Evolutionary conservation across 2,113 vertebrate species (phyloP).

Genomic region (Orthonyx spaldingii): DNA sequence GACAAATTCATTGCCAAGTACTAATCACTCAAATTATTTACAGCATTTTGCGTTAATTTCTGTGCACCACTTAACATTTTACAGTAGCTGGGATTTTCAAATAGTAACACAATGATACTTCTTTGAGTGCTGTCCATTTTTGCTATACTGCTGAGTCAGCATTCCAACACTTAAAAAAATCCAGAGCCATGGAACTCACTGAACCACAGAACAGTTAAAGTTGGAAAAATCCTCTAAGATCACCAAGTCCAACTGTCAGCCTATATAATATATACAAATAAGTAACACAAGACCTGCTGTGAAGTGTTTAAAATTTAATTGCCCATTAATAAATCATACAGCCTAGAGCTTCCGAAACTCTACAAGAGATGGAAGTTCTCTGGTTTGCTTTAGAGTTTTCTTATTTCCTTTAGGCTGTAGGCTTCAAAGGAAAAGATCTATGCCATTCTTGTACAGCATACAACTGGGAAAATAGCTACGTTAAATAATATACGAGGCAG

Average conservation of each 20-base stretch:
- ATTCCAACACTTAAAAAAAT: not conserved
- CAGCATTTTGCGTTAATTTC: not conserved
- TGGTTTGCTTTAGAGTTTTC: not conserved
- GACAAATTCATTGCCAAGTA: not conserved
- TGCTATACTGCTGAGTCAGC: not conserved
- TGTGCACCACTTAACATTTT: not conserved
- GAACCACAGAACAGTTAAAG: not conserved
- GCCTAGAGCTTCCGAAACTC: not conserved
- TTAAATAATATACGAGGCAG: not conserved
- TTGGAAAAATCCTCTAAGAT: not conserved
- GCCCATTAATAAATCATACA: not conserved
- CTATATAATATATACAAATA: not conserved
- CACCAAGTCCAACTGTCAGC: not conserved
- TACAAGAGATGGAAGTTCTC: not conserved
- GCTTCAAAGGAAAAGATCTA: not conserved
- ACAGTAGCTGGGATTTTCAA: not conserved
- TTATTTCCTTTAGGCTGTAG: not conserved
- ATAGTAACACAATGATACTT: not conserved
- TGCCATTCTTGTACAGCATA: not conserved
- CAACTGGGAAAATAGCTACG: not conserved
- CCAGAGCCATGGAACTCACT: not conserved
- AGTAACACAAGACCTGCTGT: not conserved
- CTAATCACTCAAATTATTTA: not conserved
- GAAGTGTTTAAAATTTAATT: not conserved
- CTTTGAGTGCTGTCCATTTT: not conserved